Evolutionary conservation across 2,113 vertebrate genomes (phyloP).

Genomic region (Microcebus jonahi): DNA sequence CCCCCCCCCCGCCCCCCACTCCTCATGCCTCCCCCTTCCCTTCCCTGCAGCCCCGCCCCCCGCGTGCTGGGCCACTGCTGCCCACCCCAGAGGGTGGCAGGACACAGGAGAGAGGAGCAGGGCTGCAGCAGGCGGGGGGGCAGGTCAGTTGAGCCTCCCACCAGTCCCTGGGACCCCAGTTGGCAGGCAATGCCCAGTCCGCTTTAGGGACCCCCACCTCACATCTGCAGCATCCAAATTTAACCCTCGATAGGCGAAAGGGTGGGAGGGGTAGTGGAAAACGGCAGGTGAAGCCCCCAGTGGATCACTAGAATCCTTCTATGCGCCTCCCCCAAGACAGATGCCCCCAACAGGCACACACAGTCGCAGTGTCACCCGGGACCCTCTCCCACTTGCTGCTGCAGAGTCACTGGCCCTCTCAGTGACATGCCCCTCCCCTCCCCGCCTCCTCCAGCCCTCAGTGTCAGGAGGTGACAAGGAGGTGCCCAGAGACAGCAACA

Average conservation of each 20-base stretch:
- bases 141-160: neutral
- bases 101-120: neutral
- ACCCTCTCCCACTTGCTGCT: accelerated
- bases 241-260: neutral
- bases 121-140: too few relatives aligned
- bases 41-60: neutral
- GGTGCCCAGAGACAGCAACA: neutral
- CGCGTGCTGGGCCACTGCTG: accelerated
- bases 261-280: neutral
- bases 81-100: neutral
- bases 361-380: accelerated
- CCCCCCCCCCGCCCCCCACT: neutral
- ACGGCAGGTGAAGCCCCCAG: neutral
- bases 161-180: neutral
- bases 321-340: neutral
- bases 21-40: neutral
- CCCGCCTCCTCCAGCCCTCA: neutral
- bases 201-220: neutral
- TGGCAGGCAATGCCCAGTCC: neutral
- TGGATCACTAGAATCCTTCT: neutral
- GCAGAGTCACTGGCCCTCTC: neutral
- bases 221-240: neutral
- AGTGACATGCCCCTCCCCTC: too few relatives aligned
- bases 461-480: neutral
- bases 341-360: neutral